Conservation (phyloP, 2,113 vertebrate genomes). For the Thunnus thynnus region DNA sequence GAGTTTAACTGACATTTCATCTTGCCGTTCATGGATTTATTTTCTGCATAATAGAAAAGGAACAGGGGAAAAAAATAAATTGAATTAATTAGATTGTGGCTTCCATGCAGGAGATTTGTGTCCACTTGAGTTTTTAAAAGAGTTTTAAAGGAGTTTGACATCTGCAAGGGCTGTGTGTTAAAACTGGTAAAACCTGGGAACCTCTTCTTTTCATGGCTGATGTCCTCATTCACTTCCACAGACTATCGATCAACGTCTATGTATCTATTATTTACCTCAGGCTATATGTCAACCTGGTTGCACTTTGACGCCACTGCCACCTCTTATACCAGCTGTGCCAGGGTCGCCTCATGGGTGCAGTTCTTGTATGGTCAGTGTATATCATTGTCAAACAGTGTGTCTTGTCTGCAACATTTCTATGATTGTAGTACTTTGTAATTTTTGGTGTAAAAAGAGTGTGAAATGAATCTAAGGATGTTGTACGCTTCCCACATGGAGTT, state of each 20-base stretch:
- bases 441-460: neutral
- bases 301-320: neutral
- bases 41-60: constrained; percentile 29
- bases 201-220: neutral
- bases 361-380: constrained; percentile 4
- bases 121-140: neutral
- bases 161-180: neutral
- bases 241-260: constrained; percentile 39
- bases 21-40: neutral
- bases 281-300: constrained; percentile 30
- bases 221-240: constrained; percentile 5
- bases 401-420: neutral
- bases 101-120: neutral
- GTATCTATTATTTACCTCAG: constrained; percentile 48
- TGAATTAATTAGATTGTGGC: neutral
- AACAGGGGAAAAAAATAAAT: too few species aligned
- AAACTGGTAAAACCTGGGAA: neutral
- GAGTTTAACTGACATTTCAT: constrained; percentile 44
- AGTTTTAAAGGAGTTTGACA: neutral
- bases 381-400: constrained; percentile 16
- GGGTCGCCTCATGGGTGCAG: neutral
- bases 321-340: neutral
- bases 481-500: neutral
- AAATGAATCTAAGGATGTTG: neutral
- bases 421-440: neutral